Conservation (phyloP, 23 tunicate genomes). For the Corella eumyota region DNA sequence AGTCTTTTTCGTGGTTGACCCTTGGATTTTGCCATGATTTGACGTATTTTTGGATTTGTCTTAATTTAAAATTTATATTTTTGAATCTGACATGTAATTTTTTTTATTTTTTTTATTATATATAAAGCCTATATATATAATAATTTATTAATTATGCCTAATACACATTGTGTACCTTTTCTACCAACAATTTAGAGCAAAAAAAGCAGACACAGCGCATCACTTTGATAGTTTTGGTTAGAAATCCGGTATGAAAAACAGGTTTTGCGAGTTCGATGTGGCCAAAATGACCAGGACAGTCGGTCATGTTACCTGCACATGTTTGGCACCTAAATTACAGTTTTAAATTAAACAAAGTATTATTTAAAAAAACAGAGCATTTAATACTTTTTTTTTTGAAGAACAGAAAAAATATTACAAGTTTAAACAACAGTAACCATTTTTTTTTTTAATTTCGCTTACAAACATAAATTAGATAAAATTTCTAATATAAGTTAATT, state of each 20-base stretch:
- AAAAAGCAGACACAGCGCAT: conserved; percentile 95
- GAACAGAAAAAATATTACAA: no score
- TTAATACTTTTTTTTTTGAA: no score
- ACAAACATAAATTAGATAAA: no score
- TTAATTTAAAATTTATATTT: background rate
- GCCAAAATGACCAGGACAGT: conserved; percentile 99
- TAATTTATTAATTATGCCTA: background rate
- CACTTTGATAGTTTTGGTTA: conserved; percentile 86
- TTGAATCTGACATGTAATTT: background rate
- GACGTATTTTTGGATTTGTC: conserved; percentile 84
- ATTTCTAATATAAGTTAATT: no score
- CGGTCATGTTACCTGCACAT: conserved; percentile 99
- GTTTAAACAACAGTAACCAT: no score
- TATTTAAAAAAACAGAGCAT: no score
- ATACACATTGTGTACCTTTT: conserved; percentile 57
- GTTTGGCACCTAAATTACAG: conserved; percentile 81
- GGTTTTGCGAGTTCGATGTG: conserved; percentile 98
- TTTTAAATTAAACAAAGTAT: no score
- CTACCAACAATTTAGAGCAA: conserved; percentile 85
- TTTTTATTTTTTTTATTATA: background rate
- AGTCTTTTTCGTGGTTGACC: conserved; percentile 86
- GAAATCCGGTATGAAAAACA: conserved; percentile 91
- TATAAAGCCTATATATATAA: background rate
- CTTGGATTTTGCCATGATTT: conserved; percentile 59
- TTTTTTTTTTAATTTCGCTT: no score